Conservation (phyloP, 2,797 vertebrate genomes). For the Cryptoblepharus egeriae region DNA sequence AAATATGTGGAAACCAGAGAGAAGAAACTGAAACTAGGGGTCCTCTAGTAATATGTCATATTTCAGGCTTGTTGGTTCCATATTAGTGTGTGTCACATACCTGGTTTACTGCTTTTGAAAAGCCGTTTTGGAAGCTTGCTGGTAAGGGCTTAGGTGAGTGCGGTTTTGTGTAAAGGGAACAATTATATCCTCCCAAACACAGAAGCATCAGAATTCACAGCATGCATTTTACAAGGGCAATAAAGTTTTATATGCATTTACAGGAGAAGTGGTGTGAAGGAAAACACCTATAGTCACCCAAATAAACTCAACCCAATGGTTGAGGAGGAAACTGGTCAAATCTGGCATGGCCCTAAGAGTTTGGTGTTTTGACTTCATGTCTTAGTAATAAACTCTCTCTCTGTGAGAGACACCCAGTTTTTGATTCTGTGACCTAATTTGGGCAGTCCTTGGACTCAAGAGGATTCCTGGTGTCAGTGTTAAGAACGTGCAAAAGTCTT, state of each 20-base stretch:
- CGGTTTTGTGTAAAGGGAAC: slow-evolving; percentile 62
- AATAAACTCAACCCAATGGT: slow-evolving; percentile 77
- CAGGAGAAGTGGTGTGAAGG: slow-evolving; percentile 74
- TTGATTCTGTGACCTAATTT: slow-evolving; percentile 72
- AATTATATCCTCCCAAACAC: slow-evolving; percentile 73
- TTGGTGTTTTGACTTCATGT: slow-evolving; percentile 73
- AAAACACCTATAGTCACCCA: slow-evolving; percentile 70
- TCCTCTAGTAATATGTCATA: not conserved
- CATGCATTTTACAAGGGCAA: slow-evolving; percentile 82
- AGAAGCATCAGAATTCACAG: slow-evolving; percentile 85
- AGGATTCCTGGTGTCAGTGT: slow-evolving; percentile 78
- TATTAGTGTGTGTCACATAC: not conserved
- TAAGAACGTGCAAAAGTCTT: slow-evolving; percentile 79
- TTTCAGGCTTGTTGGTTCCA: slow-evolving; percentile 4
- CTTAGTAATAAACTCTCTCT: slow-evolving; percentile 70
- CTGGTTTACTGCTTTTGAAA: not conserved
- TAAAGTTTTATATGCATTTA: slow-evolving; percentile 86
- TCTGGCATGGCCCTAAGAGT: slow-evolving; percentile 74
- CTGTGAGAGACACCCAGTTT: slow-evolving; percentile 69
- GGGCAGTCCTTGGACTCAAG: slow-evolving; percentile 53
- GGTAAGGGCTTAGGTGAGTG: slow-evolving; percentile 67
- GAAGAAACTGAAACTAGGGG: not conserved
- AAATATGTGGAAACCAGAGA: not conserved
- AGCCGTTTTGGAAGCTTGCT: slow-evolving; percentile 48
- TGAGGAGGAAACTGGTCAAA: slow-evolving; percentile 71